Evolutionary conservation across 2,113 vertebrate species (phyloP).

Genomic region (Micronycteris hirsuta): DNA sequence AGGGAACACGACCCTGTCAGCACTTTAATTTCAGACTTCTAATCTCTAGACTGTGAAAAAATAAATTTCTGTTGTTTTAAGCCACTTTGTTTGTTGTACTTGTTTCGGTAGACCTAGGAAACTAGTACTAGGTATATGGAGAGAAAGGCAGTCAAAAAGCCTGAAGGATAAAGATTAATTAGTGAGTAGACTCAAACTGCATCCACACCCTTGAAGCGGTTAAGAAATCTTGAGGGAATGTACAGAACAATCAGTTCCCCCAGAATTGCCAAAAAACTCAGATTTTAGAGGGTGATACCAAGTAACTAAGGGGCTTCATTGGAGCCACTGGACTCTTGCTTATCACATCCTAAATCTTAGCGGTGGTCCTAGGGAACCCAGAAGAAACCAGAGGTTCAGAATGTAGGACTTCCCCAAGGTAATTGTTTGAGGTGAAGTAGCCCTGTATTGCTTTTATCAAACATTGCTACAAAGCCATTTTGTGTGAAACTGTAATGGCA

Average conservation of each 20-base stretch:
- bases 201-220: not conserved
- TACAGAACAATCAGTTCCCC: not conserved
- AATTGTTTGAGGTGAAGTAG: slow-evolving; percentile 23
- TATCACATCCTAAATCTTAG: not conserved
- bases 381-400: not conserved
- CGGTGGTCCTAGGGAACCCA: not conserved
- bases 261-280: not conserved
- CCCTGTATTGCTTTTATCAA: not conserved
- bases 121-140: not conserved
- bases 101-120: not conserved
- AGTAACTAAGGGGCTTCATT: not conserved
- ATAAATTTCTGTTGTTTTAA: slow-evolving; percentile 16
- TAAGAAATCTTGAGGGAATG: not conserved
- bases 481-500: slow-evolving; percentile 38
- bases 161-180: not conserved
- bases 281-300: not conserved
- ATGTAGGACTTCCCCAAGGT: not conserved
- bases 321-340: not conserved
- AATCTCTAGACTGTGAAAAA: not conserved
- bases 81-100: not conserved
- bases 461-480: not conserved
- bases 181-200: slow-evolving; percentile 3
- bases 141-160: not conserved
- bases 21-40: not conserved
- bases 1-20: not conserved